Evolutionary conservation across 1,140 invertebrate species (phyloP).

Genomic region (Drosophila pseudoobscura): DNA sequence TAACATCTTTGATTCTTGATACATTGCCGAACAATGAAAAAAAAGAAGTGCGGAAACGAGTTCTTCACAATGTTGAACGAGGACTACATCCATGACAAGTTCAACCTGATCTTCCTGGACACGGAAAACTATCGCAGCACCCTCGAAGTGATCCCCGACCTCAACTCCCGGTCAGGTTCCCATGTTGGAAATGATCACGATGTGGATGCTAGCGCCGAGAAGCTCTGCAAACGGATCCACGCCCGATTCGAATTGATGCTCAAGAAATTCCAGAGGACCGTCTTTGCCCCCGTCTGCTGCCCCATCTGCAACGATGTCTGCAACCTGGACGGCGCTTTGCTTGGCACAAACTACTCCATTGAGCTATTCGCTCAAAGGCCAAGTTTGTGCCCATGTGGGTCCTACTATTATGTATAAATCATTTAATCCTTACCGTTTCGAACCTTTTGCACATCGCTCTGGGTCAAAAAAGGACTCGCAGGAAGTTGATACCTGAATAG

Average conservation of each 20-base stretch:
- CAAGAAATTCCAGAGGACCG: slow-evolving; percentile 98
- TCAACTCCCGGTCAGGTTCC: slow-evolving; percentile 93
- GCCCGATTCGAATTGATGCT: slow-evolving; percentile 99
- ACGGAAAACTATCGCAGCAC: slow-evolving; percentile 59
- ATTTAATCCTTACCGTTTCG: slow-evolving; percentile 7
- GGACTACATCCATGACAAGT: slow-evolving; percentile 72
- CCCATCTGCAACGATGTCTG: slow-evolving; percentile 99
- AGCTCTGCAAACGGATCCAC: slow-evolving; percentile 99
- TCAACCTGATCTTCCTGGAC: slow-evolving; percentile 67
- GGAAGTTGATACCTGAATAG: slow-evolving; percentile 19
- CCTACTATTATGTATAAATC: background rate
- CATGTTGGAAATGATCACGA: slow-evolving; percentile 98
- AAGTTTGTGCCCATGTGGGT: slow-evolving; percentile 96
- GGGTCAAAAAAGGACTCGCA: background rate
- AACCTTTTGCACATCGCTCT: slow-evolving; percentile 35
- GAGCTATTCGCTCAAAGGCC: slow-evolving; percentile 98
- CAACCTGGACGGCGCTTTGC: slow-evolving; percentile 99
- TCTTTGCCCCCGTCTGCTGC: slow-evolving; percentile 99
- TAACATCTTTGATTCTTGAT: no score
- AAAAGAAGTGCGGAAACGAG: no score
- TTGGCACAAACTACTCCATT: slow-evolving; percentile 99
- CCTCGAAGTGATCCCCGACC: slow-evolving; percentile 60
- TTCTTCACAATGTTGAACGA: no score
- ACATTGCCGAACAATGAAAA: no score
- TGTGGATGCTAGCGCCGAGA: slow-evolving; percentile 99